Evolutionary conservation across 2,797 vertebrate genomes (phyloP).

Genomic region (Coracias cyanogaster): DNA sequence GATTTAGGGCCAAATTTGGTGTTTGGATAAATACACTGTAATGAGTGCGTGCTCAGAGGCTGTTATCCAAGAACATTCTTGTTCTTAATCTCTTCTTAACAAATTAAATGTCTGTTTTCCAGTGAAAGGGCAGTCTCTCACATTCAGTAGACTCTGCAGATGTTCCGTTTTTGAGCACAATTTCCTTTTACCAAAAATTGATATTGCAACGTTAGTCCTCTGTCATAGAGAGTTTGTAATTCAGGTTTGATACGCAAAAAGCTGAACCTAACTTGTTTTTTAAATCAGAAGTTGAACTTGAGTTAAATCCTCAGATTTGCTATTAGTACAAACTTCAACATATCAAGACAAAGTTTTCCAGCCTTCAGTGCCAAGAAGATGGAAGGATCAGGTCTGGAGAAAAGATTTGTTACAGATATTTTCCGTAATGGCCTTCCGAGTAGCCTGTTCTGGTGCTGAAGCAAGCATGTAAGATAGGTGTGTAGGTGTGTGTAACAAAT

Average conservation of each 20-base stretch:
- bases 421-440: background rate
- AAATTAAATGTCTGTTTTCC: background rate
- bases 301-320: conserved; percentile 53
- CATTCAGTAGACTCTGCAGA: background rate
- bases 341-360: conserved; percentile 54
- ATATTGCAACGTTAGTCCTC: background rate
- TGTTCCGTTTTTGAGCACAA: background rate
- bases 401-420: conserved; percentile 17
- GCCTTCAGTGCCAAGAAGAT: background rate
- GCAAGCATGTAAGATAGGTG: background rate
- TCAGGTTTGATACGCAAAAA: background rate
- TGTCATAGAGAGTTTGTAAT: background rate
- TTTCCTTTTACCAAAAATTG: background rate
- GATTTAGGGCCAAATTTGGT: background rate
- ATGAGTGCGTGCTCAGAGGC: background rate
- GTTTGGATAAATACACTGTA: background rate
- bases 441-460: background rate
- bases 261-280: background rate
- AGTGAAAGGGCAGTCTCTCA: background rate
- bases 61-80: background rate
- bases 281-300: conserved; percentile 39
- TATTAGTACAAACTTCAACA: conserved; percentile 46
- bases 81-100: background rate
- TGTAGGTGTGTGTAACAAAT: background rate
- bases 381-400: background rate